Conservation (phyloP, 2,113 vertebrate species). For the Pongo abelii region DNA sequence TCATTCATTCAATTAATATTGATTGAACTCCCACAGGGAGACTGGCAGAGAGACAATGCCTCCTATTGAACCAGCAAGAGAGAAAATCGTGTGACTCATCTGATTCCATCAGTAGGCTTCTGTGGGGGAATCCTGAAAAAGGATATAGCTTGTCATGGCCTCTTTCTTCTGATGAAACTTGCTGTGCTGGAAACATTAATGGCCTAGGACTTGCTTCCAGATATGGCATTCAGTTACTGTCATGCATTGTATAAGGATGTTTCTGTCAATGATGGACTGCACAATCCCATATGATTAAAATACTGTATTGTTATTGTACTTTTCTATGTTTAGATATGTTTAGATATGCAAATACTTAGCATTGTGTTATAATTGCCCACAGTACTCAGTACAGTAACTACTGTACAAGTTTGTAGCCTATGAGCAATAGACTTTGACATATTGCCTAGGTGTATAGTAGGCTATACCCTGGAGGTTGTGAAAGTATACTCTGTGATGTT, state of each 20-base stretch:
- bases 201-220: background rate
- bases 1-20: conserved; percentile 79
- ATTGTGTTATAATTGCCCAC: background rate
- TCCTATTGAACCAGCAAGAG: background rate
- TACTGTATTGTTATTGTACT: background rate
- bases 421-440: background rate
- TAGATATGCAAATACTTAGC: background rate
- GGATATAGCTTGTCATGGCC: background rate
- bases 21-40: conserved; percentile 42
- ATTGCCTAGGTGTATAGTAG: background rate
- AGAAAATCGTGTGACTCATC: background rate
- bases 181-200: background rate
- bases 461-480: background rate
- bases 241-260: background rate
- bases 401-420: background rate
- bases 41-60: conserved; percentile 63
- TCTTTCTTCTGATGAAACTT: background rate
- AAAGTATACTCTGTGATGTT: background rate
- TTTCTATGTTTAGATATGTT: background rate
- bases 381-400: background rate
- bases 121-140: background rate
- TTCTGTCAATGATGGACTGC: background rate
- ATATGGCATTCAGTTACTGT: background rate
- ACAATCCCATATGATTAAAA: background rate
- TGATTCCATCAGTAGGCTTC: conserved; percentile 5